phyloP scores from a whole-genome alignment of 2,797 vertebrate species.

The Chanos chanos region DNA sequence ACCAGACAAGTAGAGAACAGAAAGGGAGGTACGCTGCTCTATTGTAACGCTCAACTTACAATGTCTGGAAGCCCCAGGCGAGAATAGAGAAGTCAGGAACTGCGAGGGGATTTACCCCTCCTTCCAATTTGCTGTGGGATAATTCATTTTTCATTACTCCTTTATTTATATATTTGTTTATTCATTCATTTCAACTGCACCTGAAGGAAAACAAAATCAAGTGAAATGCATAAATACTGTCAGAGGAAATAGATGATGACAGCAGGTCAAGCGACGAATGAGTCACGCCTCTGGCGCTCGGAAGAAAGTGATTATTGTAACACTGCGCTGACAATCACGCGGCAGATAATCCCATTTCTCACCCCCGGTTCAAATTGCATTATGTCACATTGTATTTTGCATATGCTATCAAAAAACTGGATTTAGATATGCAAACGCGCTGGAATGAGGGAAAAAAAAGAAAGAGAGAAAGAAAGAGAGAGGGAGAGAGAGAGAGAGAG shows the following conservation, averaged over 20 bases:
- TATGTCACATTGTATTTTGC: slow-evolving; percentile 59
- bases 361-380: slow-evolving; percentile 59
- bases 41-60: background rate
- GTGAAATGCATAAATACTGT: slow-evolving; percentile 50
- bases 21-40: background rate
- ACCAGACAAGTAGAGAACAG: no score
- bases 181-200: slow-evolving; percentile 58
- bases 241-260: slow-evolving; percentile 58
- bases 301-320: slow-evolving; percentile 62
- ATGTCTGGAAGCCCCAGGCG: background rate
- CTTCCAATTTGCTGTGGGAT: slow-evolving; percentile 64
- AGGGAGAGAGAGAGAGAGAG: background rate
- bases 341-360: slow-evolving; percentile 59
- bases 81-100: slow-evolving; percentile 16
- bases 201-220: slow-evolving; percentile 32
- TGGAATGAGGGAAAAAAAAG: background rate
- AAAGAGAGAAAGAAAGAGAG: slow-evolving; percentile 13
- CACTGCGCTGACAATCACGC: slow-evolving; percentile 55
- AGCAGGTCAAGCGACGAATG: slow-evolving; percentile 61
- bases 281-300: slow-evolving; percentile 49
- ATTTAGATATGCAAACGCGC: slow-evolving; percentile 50
- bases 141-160: slow-evolving; percentile 56
- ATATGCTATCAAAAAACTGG: slow-evolving; percentile 56
- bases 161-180: slow-evolving; percentile 57
- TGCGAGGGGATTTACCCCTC: slow-evolving; percentile 55